Percentiles rank a stretch among this genome's conserved stretches.
phyloP scores from a whole-genome alignment of 1,140 invertebrate species.

The Lasioglossum baleicum region DNA sequence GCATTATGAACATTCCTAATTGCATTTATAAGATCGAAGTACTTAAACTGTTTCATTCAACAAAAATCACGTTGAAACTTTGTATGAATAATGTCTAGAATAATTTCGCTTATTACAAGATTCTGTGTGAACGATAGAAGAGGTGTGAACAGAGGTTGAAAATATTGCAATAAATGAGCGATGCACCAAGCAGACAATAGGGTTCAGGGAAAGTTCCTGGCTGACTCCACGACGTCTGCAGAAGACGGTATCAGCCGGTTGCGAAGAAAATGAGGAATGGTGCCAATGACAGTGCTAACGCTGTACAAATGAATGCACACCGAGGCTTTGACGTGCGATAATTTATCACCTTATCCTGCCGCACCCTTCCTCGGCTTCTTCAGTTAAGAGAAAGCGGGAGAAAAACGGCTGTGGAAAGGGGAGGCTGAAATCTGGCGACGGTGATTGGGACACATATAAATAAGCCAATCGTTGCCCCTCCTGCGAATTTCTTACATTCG shows the following conservation, averaged over 20 bases:
- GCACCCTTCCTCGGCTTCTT: conserved; percentile 47
- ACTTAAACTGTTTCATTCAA: too few relatives aligned
- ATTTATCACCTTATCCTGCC: conserved; percentile 73
- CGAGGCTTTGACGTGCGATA: conserved; percentile 72
- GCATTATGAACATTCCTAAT: too few relatives aligned
- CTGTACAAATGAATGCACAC: conserved; percentile 77
- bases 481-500: conserved; percentile 38
- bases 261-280: conserved; percentile 73
- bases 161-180: background rate
- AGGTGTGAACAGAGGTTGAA: background rate
- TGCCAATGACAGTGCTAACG: conserved; percentile 76
- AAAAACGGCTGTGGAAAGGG: conserved; percentile 4
- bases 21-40: too few relatives aligned
- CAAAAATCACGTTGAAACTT: too few relatives aligned
- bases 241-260: conserved; percentile 35
- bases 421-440: conserved; percentile 51
- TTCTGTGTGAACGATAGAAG: background rate
- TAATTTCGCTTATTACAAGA: too few relatives aligned
- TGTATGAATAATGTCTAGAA: too few relatives aligned
- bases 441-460: conserved; percentile 77
- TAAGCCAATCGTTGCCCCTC: conserved; percentile 68
- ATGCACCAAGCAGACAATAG: background rate
- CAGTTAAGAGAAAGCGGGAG: conserved; percentile 39
- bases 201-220: background rate
- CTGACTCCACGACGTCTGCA: conserved; percentile 41